A percentile compares a stretch with the other conserved stretches of the same genome.
Conservation (phyloP, 2,888 invertebrate genomes). For the Drosophila formosana region DNA sequence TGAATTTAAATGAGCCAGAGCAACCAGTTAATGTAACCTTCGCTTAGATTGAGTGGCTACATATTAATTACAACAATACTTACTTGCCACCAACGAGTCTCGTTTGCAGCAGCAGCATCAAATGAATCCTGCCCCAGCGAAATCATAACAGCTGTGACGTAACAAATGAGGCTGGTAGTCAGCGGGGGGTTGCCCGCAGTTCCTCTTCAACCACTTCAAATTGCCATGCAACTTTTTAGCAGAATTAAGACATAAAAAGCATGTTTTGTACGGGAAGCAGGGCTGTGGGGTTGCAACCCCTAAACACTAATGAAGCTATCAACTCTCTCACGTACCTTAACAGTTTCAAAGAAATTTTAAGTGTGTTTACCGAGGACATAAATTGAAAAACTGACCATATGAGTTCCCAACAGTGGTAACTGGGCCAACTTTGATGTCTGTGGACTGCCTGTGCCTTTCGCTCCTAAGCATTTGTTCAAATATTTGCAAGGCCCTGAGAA, state of each 20-base stretch:
- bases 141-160: constrained; percentile 76
- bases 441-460: constrained; percentile 12
- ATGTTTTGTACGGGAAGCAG: constrained; percentile 25
- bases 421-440: constrained; percentile 49
- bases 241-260: constrained; percentile 75
- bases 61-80: constrained; percentile 68
- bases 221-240: constrained; percentile 54
- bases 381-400: constrained; percentile 72
- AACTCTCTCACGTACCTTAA: constrained; percentile 57
- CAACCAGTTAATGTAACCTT: constrained; percentile 39
- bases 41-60: constrained; percentile 45
- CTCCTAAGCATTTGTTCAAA: constrained; percentile 67
- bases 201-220: constrained; percentile 67
- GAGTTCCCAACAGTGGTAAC: constrained; percentile 44
- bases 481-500: constrained; percentile 61
- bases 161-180: constrained; percentile 59
- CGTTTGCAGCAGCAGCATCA: constrained; percentile 3
- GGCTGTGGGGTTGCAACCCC: constrained; percentile 45
- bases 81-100: constrained; percentile 46
- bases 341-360: constrained; percentile 62
- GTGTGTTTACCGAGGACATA: constrained; percentile 56
- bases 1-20: constrained; percentile 69
- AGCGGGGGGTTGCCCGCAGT: constrained; percentile 52
- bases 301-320: constrained; percentile 70
- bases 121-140: constrained; percentile 12